Percentiles rank a stretch among this genome's conserved stretches.
Conservation (phyloP, 2,888 invertebrate genomes). For the Trilocha varians region DNA sequence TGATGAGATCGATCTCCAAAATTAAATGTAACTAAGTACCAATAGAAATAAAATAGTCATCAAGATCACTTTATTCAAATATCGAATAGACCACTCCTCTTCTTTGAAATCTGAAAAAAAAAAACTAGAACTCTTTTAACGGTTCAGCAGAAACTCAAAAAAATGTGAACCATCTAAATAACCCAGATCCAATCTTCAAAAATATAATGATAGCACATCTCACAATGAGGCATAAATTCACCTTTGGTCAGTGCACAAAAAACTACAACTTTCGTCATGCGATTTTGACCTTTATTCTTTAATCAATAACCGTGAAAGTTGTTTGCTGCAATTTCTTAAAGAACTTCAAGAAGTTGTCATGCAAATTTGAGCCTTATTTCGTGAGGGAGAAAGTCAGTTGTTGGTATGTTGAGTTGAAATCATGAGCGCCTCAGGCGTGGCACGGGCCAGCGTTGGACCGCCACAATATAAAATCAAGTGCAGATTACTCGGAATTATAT, state of each 20-base stretch:
- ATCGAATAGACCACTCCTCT: no score
- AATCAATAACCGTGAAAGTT: not conserved
- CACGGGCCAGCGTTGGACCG: conserved; percentile 21
- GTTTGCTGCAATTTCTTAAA: no score
- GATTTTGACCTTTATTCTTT: conserved; percentile 3
- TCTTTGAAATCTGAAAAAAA: not conserved
- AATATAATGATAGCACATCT: conserved; percentile 24
- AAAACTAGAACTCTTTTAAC: not conserved
- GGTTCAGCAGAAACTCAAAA: not conserved
- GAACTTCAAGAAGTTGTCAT: no score
- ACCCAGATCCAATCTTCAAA: conserved; percentile 2
- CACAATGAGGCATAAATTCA: conserved; percentile 30
- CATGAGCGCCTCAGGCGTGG: conserved; percentile 25
- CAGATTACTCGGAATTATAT: conserved; percentile 3
- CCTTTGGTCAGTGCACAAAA: conserved; percentile 17
- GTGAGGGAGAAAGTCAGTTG: conserved; percentile 8
- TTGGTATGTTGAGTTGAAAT: conserved; percentile 12
- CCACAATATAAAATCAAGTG: not conserved
- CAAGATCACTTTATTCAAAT: no score
- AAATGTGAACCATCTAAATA: not conserved
- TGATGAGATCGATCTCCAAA: no score
- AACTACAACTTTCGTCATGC: conserved; percentile 13
- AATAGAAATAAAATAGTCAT: no score
- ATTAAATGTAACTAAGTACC: no score
- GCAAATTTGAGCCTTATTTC: no score